phyloP scores from a whole-genome alignment of 2,888 invertebrate genomes.

The Phytoseiulus persimilis region DNA sequence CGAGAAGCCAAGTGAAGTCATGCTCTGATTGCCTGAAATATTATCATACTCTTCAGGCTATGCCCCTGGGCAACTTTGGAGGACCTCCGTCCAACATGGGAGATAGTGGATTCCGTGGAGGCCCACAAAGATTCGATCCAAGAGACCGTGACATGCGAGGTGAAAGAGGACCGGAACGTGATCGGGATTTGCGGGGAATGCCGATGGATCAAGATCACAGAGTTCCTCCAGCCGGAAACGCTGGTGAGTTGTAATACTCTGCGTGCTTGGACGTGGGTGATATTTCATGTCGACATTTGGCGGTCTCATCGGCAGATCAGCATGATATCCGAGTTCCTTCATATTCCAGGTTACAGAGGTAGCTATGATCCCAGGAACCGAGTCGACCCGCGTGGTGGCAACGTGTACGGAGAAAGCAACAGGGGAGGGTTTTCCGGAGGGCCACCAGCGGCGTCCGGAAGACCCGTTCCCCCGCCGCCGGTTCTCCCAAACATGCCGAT shows the following conservation, averaged over 20 bases:
- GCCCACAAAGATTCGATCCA: conserved; percentile 14
- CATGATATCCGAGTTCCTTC: neutral
- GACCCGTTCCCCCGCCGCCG: conserved; percentile 22
- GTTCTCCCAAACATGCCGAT: neutral
- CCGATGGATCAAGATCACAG: neutral
- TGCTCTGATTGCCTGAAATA: neutral
- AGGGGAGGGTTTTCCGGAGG: conserved; percentile 29
- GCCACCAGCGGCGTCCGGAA: conserved; percentile 31
- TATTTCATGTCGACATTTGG: too few species aligned
- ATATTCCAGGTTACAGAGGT: neutral
- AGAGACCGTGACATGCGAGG: conserved; percentile 43
- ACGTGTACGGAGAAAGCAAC: neutral
- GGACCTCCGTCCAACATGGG: conserved; percentile 41
- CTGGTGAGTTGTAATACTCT: neutral
- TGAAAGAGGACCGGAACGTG: conserved; percentile 50
- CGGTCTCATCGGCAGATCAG: too few species aligned
- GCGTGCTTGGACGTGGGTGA: too few species aligned
- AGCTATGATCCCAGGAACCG: neutral
- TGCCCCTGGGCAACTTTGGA: conserved; percentile 33
- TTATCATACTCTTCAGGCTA: neutral
- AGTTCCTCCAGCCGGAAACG: neutral
- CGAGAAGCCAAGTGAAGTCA: neutral
- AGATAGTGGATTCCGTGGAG: conserved; percentile 40
- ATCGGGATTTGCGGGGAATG: conserved; percentile 69
- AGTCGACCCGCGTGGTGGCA: neutral